phyloP scores from a whole-genome alignment of 2,797 vertebrate genomes.

The Gastrophryne carolinensis region DNA sequence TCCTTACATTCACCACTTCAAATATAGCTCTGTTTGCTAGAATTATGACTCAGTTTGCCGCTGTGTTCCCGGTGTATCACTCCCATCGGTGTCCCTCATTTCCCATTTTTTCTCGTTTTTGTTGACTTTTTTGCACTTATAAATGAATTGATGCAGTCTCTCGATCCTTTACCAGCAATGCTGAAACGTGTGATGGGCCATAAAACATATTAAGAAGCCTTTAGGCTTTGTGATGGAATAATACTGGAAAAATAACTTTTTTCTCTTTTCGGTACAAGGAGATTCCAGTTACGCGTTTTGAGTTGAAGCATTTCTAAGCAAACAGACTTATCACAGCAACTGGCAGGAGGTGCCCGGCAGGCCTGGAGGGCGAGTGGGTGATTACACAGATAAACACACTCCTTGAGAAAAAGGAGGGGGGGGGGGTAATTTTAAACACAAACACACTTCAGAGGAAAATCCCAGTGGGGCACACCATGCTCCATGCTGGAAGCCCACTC shows the following conservation, averaged over 20 bases:
- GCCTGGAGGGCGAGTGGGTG: background rate
- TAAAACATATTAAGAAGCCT: background rate
- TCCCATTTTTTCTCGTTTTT: too few species aligned
- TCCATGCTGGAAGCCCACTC: conserved; percentile 14
- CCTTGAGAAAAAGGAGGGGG: conserved; percentile 38
- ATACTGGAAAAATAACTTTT: background rate
- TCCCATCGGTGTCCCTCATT: too few species aligned
- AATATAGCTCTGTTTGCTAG: too few species aligned
- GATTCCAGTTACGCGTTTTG: background rate
- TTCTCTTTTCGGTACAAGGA: conserved; percentile 48
- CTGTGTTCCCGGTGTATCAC: too few species aligned
- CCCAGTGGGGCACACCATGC: background rate
- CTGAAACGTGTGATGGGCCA: background rate
- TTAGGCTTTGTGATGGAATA: background rate
- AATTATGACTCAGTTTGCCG: too few species aligned
- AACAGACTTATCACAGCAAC: conserved; percentile 23
- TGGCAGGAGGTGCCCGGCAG: conserved; percentile 3
- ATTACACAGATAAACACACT: conserved; percentile 7
- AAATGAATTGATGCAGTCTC: too few species aligned
- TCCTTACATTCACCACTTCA: too few species aligned
- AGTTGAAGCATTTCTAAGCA: background rate
- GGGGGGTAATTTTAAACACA: conserved; percentile 38
- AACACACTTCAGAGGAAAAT: conserved; percentile 43
- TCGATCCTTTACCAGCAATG: too few species aligned
- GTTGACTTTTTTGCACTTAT: too few species aligned